Percentiles rank a stretch among this genome's conserved stretches.
Evolutionary conservation across 1,140 invertebrate genomes (phyloP).

Genomic region (Parapsyche elsis): DNA sequence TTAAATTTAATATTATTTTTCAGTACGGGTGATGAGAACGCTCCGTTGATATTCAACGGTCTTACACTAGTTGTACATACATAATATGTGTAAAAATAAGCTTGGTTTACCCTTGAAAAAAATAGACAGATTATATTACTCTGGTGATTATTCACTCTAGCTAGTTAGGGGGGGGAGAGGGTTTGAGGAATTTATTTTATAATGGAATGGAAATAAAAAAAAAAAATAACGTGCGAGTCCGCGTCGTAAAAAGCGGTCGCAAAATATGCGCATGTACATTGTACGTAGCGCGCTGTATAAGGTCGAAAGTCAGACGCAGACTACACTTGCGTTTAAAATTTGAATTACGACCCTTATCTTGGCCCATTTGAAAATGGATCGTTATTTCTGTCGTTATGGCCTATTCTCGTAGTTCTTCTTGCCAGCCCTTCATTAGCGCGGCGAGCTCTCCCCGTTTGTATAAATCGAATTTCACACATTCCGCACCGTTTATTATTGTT

Average conservation of each 20-base stretch:
- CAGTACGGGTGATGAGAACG: too few species aligned
- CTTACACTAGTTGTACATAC: too few species aligned
- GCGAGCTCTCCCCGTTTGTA: background rate
- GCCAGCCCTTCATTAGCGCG: background rate
- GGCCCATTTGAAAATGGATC: constrained; percentile 29
- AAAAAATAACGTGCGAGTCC: too few species aligned
- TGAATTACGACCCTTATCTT: constrained; percentile 31
- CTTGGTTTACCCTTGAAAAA: too few species aligned
- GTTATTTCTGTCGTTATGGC: constrained; percentile 30
- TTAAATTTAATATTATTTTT: too few species aligned
- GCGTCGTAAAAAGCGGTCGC: constrained; percentile 9
- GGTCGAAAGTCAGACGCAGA: constrained; percentile 28
- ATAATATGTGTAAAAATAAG: too few species aligned
- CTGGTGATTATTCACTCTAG: too few species aligned
- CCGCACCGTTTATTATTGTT: background rate
- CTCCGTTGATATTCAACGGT: too few species aligned
- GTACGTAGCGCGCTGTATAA: background rate
- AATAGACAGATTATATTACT: too few species aligned
- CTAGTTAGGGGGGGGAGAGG: too few species aligned
- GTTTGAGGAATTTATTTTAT: too few species aligned
- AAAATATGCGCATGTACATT: background rate
- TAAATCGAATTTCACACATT: constrained; percentile 14
- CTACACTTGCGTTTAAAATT: constrained; percentile 28
- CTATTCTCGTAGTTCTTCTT: constrained; percentile 21
- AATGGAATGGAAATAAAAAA: too few species aligned